phyloP scores from a whole-genome alignment of 2,797 vertebrate species.

The Hipposideros larvatus region DNA sequence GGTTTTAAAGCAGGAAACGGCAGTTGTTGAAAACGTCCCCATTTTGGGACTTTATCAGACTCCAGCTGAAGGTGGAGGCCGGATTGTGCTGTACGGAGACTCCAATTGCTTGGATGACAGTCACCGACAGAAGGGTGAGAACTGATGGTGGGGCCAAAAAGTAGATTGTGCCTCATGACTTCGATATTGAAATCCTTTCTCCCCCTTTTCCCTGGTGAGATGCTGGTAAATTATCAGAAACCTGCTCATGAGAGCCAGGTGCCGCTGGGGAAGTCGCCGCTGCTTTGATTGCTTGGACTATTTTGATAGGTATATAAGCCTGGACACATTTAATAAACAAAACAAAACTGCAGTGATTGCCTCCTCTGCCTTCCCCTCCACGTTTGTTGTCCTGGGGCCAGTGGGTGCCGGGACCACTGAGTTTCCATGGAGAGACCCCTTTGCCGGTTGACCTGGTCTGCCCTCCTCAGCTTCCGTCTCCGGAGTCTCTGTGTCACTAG shows the following conservation, averaged over 20 bases:
- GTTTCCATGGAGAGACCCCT: not conserved
- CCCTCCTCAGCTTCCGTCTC: accelerated
- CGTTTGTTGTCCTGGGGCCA: accelerated
- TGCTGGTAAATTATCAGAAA: not conserved
- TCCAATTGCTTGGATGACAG: slow-evolving; percentile 99
- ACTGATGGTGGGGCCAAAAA: not conserved
- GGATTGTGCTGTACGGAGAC: slow-evolving; percentile 96
- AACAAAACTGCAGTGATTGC: not conserved
- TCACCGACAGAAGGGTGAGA: slow-evolving; percentile 97
- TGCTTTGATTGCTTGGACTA: not conserved
- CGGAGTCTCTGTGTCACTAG: not conserved
- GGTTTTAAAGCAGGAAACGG: slow-evolving; percentile 97
- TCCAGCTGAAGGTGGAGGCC: slow-evolving; percentile 94
- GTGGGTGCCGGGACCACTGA: not conserved
- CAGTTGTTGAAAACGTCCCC: slow-evolving; percentile 95
- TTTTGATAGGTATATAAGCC: not conserved
- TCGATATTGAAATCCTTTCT: no score
- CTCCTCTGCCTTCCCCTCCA: not conserved
- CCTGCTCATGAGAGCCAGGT: no score
- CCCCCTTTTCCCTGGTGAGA: not conserved
- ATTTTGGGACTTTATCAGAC: slow-evolving; percentile 97
- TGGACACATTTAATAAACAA: not conserved
- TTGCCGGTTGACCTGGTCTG: not conserved
- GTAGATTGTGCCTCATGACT: not conserved
- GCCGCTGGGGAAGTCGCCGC: accelerated